phyloP scores from a whole-genome alignment of 2,888 invertebrate genomes.

The Alcis repandata region DNA sequence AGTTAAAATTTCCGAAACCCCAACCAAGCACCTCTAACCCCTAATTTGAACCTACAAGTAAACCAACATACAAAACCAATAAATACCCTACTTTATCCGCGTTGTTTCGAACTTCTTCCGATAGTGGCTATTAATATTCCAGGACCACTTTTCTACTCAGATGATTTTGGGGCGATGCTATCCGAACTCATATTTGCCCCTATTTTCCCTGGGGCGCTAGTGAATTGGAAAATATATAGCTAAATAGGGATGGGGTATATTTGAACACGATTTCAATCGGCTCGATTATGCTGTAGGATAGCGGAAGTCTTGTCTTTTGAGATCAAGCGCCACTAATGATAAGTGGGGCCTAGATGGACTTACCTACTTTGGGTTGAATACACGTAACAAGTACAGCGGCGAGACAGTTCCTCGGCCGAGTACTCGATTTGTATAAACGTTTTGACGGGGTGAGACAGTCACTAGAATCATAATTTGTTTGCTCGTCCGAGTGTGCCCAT shows the following conservation, averaged over 20 bases:
- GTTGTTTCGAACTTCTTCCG: conserved; percentile 44
- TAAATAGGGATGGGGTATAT: conserved; percentile 20
- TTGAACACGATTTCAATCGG: conserved; percentile 23
- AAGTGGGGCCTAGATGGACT: neutral
- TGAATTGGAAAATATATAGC: conserved; percentile 43
- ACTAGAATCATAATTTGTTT: no score
- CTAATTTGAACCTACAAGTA: conserved; percentile 21
- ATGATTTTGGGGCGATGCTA: conserved; percentile 52
- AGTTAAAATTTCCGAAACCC: neutral
- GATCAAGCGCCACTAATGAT: neutral
- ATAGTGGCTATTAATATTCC: conserved; percentile 54
- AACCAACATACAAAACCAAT: conserved; percentile 34
- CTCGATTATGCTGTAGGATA: conserved; percentile 2
- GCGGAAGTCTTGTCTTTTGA: neutral
- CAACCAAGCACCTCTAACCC: neutral
- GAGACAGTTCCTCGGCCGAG: no score
- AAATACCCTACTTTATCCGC: conserved; percentile 44
- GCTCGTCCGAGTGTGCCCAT: no score
- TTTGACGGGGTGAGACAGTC: no score
- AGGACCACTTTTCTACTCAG: conserved; percentile 55
- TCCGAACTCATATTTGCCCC: conserved; percentile 48
- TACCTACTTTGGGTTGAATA: no score
- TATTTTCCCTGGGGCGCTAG: conserved; percentile 44
- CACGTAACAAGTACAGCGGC: no score
- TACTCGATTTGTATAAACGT: no score